Evolutionary conservation across 1,140 invertebrate species (phyloP).

Genomic region (Rhopalosiphum maidis): DNA sequence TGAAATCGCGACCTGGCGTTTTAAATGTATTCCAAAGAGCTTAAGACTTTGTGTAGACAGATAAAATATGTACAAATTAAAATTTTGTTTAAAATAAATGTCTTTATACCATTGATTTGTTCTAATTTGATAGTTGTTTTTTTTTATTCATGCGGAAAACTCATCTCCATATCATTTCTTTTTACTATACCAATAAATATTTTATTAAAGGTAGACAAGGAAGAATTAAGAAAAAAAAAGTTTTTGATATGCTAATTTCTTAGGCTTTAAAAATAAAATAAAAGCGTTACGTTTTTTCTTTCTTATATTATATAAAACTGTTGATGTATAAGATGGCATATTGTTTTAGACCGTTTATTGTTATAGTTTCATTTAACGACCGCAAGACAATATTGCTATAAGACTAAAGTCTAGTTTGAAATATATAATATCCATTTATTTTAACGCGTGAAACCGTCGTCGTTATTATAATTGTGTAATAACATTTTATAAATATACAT

Average conservation of each 20-base stretch:
- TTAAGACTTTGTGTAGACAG: neutral
- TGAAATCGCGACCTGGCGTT: neutral
- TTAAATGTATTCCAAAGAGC: neutral
- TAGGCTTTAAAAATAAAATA: neutral
- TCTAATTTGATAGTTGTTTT: neutral
- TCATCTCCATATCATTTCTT: neutral
- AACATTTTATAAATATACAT: neutral
- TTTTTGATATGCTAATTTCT: neutral
- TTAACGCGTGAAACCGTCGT: conserved; percentile 24
- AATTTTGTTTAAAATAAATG: neutral
- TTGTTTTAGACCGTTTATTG: conserved; percentile 1
- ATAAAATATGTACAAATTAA: neutral
- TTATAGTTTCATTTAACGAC: conserved; percentile 22
- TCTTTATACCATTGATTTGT: neutral
- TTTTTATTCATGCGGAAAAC: neutral
- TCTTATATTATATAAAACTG: neutral
- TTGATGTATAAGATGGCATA: neutral
- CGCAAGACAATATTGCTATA: neutral
- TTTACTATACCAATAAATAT: neutral
- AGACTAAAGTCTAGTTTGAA: conserved; percentile 20
- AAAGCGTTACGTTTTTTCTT: neutral
- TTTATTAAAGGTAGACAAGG: neutral
- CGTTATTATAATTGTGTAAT: neutral
- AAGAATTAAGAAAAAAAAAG: neutral
- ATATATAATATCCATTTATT: conserved; percentile 19